These are phyloP conservation scores for Microctonus brassicae DNA, from an alignment of 2,888 invertebrate genomes.

Conservation along the genomic window DNA sequence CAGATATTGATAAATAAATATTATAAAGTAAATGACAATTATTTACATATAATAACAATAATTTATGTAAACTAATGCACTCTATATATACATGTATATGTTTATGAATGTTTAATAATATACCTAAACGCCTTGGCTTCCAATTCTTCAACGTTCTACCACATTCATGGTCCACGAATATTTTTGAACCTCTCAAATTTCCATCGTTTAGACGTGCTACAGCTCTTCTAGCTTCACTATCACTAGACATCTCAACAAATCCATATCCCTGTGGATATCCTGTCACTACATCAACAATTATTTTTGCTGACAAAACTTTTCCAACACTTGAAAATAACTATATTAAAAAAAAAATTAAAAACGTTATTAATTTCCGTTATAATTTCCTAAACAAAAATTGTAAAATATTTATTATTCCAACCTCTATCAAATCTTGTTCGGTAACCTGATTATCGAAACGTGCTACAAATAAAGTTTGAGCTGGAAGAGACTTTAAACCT, in stretches of 20 bases:
- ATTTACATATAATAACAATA: neutral
- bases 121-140: constrained; percentile 84
- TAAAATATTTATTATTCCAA: constrained; percentile 41
- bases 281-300: constrained; percentile 84
- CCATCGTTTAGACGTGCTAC: constrained; percentile 74
- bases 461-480: constrained; percentile 82
- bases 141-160: constrained; percentile 81
- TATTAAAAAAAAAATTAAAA: constrained; percentile 41
- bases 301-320: constrained; percentile 73
- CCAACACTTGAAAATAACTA: constrained; percentile 77
- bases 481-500: constrained; percentile 78
- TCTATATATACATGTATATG: neutral
- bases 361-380: neutral
- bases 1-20: constrained; percentile 17
- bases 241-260: constrained; percentile 84
- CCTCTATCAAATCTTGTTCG: constrained; percentile 73
- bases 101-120: neutral
- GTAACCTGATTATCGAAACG: constrained; percentile 78
- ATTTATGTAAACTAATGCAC: neutral
- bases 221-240: constrained; percentile 75
- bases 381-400: neutral
- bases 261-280: constrained; percentile 87
- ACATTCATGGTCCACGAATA: constrained; percentile 85
- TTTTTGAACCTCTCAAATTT: constrained; percentile 77
- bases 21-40: constrained; percentile 9